Evolutionary conservation across 2,888 invertebrate species (phyloP).

Genomic region (Leptinotarsa tumamoca): DNA sequence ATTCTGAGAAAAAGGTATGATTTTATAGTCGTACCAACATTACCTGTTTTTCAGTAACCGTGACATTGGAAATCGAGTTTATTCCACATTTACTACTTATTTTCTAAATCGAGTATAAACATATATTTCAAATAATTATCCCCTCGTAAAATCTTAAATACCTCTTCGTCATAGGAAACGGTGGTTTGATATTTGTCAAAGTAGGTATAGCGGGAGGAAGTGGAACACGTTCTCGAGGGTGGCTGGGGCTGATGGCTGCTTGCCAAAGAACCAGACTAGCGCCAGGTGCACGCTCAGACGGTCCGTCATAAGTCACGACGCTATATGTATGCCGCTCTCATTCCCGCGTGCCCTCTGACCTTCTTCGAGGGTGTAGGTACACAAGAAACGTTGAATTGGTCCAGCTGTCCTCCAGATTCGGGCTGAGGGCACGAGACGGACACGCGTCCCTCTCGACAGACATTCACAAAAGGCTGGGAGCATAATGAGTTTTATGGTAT

Average conservation of each 20-base stretch:
- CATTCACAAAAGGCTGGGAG: conserved; percentile 23
- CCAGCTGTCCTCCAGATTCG: conserved; percentile 52
- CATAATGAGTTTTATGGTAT: neutral
- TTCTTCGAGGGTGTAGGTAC: conserved; percentile 40
- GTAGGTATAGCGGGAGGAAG: conserved; percentile 40
- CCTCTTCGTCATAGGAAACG: conserved; percentile 33
- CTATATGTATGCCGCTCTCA: conserved; percentile 5
- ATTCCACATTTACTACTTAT: too few species aligned
- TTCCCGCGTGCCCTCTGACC: conserved; percentile 44
- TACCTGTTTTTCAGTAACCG: too few species aligned
- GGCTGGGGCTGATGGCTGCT: conserved; percentile 28
- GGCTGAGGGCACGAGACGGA: conserved; percentile 50
- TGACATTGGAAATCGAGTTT: too few species aligned
- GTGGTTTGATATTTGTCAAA: conserved; percentile 41
- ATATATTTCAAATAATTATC: conserved; percentile 32
- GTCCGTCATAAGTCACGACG: conserved; percentile 56
- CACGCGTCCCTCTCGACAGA: conserved; percentile 49
- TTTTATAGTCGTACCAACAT: too few species aligned
- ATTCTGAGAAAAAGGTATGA: too few species aligned
- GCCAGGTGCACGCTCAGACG: conserved; percentile 60
- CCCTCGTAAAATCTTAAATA: conserved; percentile 30
- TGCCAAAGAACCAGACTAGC: conserved; percentile 52
- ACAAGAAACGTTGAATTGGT: conserved; percentile 48
- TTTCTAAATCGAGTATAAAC: conserved; percentile 22
- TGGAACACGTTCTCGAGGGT: conserved; percentile 39